phyloP scores from a whole-genome alignment of 2,113 vertebrate genomes.

The Sylvia atricapilla region DNA sequence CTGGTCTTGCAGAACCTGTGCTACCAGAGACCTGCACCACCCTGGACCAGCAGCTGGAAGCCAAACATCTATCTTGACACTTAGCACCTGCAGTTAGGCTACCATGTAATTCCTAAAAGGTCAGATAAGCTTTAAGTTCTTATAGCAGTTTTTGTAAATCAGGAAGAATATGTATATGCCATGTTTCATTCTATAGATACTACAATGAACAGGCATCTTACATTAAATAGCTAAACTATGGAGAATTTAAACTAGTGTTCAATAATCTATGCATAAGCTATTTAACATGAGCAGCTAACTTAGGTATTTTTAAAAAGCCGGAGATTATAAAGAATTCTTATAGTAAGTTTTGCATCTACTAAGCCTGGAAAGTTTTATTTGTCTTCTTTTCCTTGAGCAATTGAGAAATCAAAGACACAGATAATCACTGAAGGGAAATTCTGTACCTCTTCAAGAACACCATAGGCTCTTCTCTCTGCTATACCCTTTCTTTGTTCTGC shows the following conservation, averaged over 20 bases:
- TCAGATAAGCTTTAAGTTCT: not conserved
- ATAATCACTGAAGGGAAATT: not conserved
- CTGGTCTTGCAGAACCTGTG: not conserved
- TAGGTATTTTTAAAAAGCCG: not conserved
- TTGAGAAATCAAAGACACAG: not conserved
- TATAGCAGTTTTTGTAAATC: not conserved
- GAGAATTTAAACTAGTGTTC: not conserved
- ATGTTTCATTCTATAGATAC: not conserved
- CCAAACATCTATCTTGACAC: not conserved
- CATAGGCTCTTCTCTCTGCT: not conserved
- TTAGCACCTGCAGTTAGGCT: not conserved
- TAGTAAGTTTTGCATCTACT: rapidly evolving
- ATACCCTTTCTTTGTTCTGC: not conserved
- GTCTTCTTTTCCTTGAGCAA: not conserved
- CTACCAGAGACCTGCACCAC: not conserved
- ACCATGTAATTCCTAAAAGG: not conserved
- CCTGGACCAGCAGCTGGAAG: not conserved
- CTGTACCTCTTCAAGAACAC: not conserved
- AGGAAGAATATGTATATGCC: not conserved
- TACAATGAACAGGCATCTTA: not conserved
- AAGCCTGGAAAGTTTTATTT: not conserved
- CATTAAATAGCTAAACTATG: not conserved
- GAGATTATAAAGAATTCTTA: not conserved
- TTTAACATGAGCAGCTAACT: not conserved
- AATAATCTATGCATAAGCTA: not conserved